Conservation (phyloP, 2,797 vertebrate genomes). For the Thaleichthys pacificus region DNA sequence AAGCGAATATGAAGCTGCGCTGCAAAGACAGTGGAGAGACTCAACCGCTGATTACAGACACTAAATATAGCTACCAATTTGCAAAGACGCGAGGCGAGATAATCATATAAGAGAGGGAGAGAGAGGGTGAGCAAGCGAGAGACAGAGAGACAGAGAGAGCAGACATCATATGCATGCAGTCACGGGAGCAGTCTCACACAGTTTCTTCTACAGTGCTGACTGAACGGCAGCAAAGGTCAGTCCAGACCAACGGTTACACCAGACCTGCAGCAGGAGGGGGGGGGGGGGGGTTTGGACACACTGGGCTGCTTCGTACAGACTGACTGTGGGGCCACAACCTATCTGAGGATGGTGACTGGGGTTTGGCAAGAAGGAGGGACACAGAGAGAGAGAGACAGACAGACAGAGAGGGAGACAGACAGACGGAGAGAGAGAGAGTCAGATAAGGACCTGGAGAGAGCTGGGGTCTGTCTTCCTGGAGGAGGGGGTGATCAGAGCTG, state of each 20-base stretch:
- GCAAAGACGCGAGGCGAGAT: conserved; percentile 29
- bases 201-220: not conserved
- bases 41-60: conserved; percentile 49
- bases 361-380: too few species aligned
- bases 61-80: conserved; percentile 61
- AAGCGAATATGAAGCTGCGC: conserved; percentile 31
- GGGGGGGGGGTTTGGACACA: not conserved
- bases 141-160: not conserved
- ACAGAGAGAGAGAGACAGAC: not conserved
- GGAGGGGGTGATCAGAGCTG: not conserved
- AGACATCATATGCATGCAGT: too few species aligned
- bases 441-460: conserved; percentile 22
- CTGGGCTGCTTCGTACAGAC: not conserved
- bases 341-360: too few species aligned
- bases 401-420: too few species aligned
- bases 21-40: conserved; percentile 42
- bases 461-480: conserved; percentile 14
- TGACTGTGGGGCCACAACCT: too few species aligned
- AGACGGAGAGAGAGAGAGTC: conserved; percentile 9
- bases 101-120: conserved; percentile 12
- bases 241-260: not conserved
- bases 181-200: not conserved
- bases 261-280: too few species aligned
- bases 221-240: not conserved
- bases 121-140: conserved; percentile 6